Conservation (phyloP, 2,797 vertebrate species). For the Apodemus agrarius region DNA sequence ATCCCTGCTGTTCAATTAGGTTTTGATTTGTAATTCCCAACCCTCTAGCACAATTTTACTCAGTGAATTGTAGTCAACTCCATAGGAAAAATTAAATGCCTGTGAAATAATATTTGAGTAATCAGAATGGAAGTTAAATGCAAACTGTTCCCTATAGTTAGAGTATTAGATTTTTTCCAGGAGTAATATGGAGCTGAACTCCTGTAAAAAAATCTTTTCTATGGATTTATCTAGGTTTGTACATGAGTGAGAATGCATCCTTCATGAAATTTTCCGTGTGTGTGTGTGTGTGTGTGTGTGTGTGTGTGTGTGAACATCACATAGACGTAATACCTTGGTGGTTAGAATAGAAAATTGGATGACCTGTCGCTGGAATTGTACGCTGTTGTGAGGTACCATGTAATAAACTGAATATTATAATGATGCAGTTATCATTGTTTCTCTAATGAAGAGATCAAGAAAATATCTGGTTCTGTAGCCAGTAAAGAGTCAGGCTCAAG, state of each 20-base stretch:
- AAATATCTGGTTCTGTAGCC: neutral
- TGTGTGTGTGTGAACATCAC: neutral
- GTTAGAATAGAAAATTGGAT: neutral
- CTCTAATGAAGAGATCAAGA: neutral
- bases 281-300: neutral
- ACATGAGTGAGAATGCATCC: neutral
- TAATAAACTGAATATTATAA: neutral
- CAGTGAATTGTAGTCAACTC: slow-evolving; percentile 1
- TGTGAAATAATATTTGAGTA: slow-evolving; percentile 60
- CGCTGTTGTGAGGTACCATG: too few relatives aligned
- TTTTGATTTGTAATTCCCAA: slow-evolving; percentile 35
- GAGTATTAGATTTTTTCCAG: neutral
- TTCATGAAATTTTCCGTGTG: neutral
- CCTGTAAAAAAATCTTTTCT: neutral
- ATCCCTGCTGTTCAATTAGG: slow-evolving; percentile 36
- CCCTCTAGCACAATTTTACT: slow-evolving; percentile 36
- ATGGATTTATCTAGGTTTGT: neutral
- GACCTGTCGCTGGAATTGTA: neutral
- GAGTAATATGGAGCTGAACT: neutral
- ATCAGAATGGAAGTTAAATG: slow-evolving; percentile 10
- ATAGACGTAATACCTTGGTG: neutral
- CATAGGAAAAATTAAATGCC: slow-evolving; percentile 58
- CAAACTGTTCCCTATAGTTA: neutral
- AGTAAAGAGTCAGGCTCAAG: neutral
- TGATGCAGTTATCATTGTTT: neutral